Base-by-base conservation (phyloP, 2,888 invertebrate genomes). In the Cephus sareptanus region DNA sequence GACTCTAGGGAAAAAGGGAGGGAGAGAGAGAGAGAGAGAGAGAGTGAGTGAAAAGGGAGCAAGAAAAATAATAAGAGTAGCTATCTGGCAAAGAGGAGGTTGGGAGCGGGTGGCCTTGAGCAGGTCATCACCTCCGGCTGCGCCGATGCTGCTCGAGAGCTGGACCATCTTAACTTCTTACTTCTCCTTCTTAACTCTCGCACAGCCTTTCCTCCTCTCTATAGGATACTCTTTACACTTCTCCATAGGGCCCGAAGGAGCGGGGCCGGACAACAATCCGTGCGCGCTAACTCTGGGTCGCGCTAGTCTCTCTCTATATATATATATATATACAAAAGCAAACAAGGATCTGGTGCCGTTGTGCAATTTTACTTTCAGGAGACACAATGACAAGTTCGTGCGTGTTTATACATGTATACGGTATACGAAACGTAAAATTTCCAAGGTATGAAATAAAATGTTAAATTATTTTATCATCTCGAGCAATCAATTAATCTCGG, bases 121-220 rank as follows among this genome's bases (percentile, higher is more conserved):
- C 90, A 90, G 90, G 90, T 90, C 90, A 90, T 90, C 90, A 90
- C 90, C 90, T 90, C 90, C 89, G 89, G 87, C 86, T 84, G 86
- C 81, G 79, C 76, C 73, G 80, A 79, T 79, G 79, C 80, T 80
- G 85, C 85, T 82, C 82, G 82, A 56, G 56, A 83, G 86, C 86
- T 87, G 87, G 88, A 88, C 89, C 89, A 85, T 88, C 90, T 89
- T 88, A 88, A 88, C 89, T 89, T 89, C 73, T 76, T 78, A 69
- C 31, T 34, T 71, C 71, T 71, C 71, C 34, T 71, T 71, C 76
- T 80, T 80, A 82, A 77, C 76, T 83, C 69, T 76, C 68, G 31
- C 56, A 69, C 23, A 56, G 56, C 15, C 71, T 71, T 34, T 71
- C 71, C 34, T 34, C 34, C 71, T 31, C 71, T 71, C 71, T 34